A percentile compares a stretch with the other conserved stretches of the same genome.
Conservation (phyloP, 2,888 invertebrate genomes). For the Blastobasis lacticolella region DNA sequence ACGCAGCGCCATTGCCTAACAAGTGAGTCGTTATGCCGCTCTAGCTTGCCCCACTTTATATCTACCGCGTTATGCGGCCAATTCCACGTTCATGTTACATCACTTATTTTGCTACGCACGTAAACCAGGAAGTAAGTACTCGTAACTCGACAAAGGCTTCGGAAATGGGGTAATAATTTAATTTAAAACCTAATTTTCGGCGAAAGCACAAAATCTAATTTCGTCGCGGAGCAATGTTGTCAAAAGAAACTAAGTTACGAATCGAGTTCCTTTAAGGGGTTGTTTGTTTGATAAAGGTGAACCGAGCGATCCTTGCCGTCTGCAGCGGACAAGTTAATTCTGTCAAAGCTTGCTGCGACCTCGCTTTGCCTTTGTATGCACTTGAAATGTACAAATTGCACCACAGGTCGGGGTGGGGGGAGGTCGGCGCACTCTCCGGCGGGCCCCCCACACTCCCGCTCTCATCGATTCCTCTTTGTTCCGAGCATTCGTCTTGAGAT, state of each 20-base stretch:
- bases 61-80: constrained; percentile 13
- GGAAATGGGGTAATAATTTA: no score
- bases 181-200: no score
- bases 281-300: constrained; percentile 60
- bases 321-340: constrained; percentile 70
- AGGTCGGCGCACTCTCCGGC: constrained; percentile 62
- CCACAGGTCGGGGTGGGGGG: constrained; percentile 50
- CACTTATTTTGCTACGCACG: no score
- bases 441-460: constrained; percentile 50
- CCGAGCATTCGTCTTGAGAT: constrained; percentile 68
- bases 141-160: no score
- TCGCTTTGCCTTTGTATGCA: constrained; percentile 70
- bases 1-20: constrained; percentile 47
- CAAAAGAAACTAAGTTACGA: no score
- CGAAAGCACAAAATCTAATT: no score
- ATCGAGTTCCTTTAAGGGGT: no score
- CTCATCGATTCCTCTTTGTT: constrained; percentile 71
- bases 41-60: constrained; percentile 43
- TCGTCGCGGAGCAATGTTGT: no score
- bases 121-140: no score
- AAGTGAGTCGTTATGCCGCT: constrained; percentile 47
- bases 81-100: no score
- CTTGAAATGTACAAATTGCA: constrained; percentile 75
- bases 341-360: constrained; percentile 70
- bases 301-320: constrained; percentile 34